Percentiles rank a stretch among this genome's conserved stretches.
Evolutionary conservation across 1,140 invertebrate genomes (phyloP).

Genomic region (Scaptomyza hsui): DNA sequence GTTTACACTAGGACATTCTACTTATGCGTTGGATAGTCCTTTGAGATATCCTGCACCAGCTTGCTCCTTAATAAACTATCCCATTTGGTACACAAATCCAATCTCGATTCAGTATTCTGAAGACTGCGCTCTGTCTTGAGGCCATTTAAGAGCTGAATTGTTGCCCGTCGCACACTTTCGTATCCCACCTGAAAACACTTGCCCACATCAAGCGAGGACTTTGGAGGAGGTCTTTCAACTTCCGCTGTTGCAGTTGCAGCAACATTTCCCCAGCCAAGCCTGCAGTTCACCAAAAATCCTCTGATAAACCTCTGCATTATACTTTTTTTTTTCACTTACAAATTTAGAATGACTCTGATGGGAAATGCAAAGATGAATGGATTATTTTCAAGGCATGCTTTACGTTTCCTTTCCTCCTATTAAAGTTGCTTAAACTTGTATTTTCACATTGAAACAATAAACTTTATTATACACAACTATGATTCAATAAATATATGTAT

Average conservation of each 20-base stretch:
- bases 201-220: not conserved
- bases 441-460: slow-evolving; percentile 71
- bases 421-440: not conserved
- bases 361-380: no score
- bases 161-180: no score
- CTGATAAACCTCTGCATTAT: slow-evolving; percentile 15
- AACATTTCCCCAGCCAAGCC: not conserved
- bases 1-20: no score
- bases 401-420: no score
- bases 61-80: no score
- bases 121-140: not conserved
- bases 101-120: no score
- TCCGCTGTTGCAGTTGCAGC: not conserved
- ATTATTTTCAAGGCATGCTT: not conserved
- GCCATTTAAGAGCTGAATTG: no score
- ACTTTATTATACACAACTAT: slow-evolving; percentile 68
- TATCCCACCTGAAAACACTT: not conserved
- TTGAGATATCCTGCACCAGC: no score
- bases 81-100: no score
- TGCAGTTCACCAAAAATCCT: not conserved
- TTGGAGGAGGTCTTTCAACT: not conserved
- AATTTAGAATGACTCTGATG: not conserved
- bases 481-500: slow-evolving; percentile 55
- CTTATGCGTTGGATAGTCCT: no score
- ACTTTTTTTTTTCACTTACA: not conserved